Conservation (phyloP, 1,140 invertebrate genomes). For the Grapholita molesta region DNA sequence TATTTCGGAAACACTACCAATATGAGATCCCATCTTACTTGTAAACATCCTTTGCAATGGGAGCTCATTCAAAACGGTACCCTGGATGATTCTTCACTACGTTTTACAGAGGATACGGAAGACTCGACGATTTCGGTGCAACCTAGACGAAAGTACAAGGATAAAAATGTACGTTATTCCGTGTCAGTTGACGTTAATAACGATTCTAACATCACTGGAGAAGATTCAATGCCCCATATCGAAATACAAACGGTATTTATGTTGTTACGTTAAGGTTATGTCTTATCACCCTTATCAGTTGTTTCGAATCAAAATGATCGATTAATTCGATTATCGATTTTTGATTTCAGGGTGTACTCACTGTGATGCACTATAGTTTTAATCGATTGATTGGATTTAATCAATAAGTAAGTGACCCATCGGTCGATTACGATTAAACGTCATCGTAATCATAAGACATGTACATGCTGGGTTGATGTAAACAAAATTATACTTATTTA, state of each 20-base stretch:
- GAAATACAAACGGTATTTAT: conserved; percentile 67
- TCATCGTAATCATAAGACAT: neutral
- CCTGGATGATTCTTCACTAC: conserved; percentile 48
- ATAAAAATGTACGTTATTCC: conserved; percentile 68
- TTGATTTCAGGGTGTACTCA: neutral
- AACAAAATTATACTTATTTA: neutral
- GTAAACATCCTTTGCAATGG: conserved; percentile 70
- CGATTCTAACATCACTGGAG: conserved; percentile 26
- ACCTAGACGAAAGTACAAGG: conserved; percentile 49
- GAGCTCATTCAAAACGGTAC: conserved; percentile 59
- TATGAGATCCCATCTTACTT: conserved; percentile 58
- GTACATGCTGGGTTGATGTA: neutral
- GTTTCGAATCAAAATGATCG: conserved; percentile 22
- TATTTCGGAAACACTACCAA: conserved; percentile 72
- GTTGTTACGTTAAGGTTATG: conserved; percentile 36
- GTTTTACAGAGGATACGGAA: conserved; percentile 46
- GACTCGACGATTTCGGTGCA: conserved; percentile 36
- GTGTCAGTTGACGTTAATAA: conserved; percentile 62
- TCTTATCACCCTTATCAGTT: conserved; percentile 23
- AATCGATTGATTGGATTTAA: neutral
- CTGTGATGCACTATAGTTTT: neutral
- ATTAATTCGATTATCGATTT: conserved; percentile 13
- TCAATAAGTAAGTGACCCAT: neutral
- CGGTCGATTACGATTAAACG: conserved; percentile 1
- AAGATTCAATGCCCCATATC: conserved; percentile 50